Evolutionary conservation across 1,140 invertebrate species (phyloP).

Genomic region (Telenomus remus): DNA sequence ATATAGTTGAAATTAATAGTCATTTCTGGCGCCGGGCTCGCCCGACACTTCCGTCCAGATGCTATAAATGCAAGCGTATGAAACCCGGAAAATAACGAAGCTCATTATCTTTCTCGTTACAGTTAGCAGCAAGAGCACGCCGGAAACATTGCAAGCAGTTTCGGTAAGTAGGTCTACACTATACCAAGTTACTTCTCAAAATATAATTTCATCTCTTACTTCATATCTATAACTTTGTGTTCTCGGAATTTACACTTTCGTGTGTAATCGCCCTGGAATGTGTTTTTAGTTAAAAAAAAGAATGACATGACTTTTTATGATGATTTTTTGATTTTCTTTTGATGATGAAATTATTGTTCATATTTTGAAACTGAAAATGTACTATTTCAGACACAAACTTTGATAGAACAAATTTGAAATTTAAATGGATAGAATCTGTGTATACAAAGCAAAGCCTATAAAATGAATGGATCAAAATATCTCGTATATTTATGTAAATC

Average conservation of each 20-base stretch:
- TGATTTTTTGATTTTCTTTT: too few relatives aligned
- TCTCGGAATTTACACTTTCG: constrained; percentile 37
- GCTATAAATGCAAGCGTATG: constrained; percentile 60
- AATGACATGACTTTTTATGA: too few relatives aligned
- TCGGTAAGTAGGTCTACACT: constrained; percentile 60
- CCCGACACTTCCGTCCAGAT: constrained; percentile 54
- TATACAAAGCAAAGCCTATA: too few relatives aligned
- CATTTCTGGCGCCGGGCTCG: constrained; percentile 43
- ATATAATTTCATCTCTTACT: constrained; percentile 43
- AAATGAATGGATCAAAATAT: too few relatives aligned
- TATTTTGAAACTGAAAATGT: too few relatives aligned
- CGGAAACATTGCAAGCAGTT: constrained; percentile 54
- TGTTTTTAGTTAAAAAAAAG: not conserved
- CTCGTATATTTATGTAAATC: too few relatives aligned
- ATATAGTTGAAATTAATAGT: constrained; percentile 50
- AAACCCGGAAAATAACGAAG: constrained; percentile 59
- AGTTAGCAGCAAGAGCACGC: constrained; percentile 59
- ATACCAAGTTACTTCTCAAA: constrained; percentile 48
- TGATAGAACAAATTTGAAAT: too few relatives aligned
- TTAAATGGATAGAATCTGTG: too few relatives aligned
- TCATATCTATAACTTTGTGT: not conserved
- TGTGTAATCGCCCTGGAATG: constrained; percentile 19
- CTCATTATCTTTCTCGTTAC: constrained; percentile 63
- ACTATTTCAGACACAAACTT: too few relatives aligned
- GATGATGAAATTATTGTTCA: too few relatives aligned